Evolutionary conservation across 1,140 invertebrate genomes (phyloP), one percentile per base, ranked within the genome.

Genomic region (Heliconius hermathena): DNA sequence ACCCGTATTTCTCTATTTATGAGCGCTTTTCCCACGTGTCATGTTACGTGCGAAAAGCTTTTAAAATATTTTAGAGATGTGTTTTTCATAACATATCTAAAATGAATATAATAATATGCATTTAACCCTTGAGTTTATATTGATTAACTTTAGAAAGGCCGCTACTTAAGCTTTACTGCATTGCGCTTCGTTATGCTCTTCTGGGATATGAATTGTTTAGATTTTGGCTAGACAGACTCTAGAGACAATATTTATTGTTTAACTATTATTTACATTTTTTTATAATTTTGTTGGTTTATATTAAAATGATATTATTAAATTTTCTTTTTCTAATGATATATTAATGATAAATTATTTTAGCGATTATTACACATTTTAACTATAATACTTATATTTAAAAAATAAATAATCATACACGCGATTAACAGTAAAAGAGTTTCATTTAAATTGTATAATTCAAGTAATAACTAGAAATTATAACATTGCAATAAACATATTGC

Each of bases 211-310:
- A 66, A 66, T 66, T 66, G 60, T 29, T 29, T 66, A 66, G 60
- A 66, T 66, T 66, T 66, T 66, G 60, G 60, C 26, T 66, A 66
- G 60, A 66, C 60, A 66, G 60, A 66, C 22, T 26, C 54, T 60
- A 22, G 26, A 26, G 26, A 66, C 60, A 66, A 29, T 16, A 29
- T 66, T 66, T 66, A 66, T 66, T 16, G 26, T 66, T 66, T 66
- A 5, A 29, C 60, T 16, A 9, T 66, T 66, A 66, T 66, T 66
- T 8, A 11, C 60, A 13, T 16, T 66, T 26, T 66, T 66, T 26
- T 29, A 29, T 60, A 60, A 46, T 3, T 46, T 16, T 46, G 3
- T 46, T 46, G 13, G 41, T 46, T 16, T 46, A 46, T 46, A 46
- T 4, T 46, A 46, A 16, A 46, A 46, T 46, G 13, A 13, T 46